Base-by-base conservation (phyloP, 1,140 invertebrate species). In the Asobara japonica region DNA sequence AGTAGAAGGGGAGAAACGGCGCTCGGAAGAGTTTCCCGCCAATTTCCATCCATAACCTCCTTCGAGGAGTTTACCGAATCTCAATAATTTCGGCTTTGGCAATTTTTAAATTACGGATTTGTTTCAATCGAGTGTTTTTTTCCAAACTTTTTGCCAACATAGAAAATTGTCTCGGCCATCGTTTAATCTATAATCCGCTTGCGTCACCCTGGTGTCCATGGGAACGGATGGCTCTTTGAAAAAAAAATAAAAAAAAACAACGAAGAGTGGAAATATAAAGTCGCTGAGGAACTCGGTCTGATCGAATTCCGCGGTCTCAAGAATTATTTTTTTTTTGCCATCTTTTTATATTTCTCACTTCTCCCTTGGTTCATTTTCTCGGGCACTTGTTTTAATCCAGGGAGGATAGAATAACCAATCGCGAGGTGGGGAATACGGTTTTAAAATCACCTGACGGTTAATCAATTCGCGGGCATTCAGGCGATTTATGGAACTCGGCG, bases 161-260 rank as follows among this genome's bases (percentile, higher is more conserved):
- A 64, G 64, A 74, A 71, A 69, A 74, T 70, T 65, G 66, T 74
- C 62, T 68, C 62, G 65, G 3, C 18, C 45, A 74, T 56, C 65
- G 48, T 71, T 74, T 71, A 74, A 70, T 74, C 73, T 61, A 64
- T 70, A 74, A 73, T 73, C 66, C 66, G 60, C 68, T 71, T 67
- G 68, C 70, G 64, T 72, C 70, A 72, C 64, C 60, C 60, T 30
- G 64, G 70, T 72, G 70, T 61, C 70, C 70, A 72, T 72, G 70
- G 70, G 70, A 72, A 72, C 70, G 36, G 33, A 72, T 41, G 27
- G 22, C 65, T 27, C 38, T 62, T 62, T 62, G 10, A 62, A 29
- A 62, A 62, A 62, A 62, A 62, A 16, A 62, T 1, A 62, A 62
- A 30, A 29, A 11, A 31, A 62, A 62, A 62, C 3, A 62, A 62